Base-by-base conservation (phyloP, 1,140 invertebrate species). In the Drosophila varians region DNA sequence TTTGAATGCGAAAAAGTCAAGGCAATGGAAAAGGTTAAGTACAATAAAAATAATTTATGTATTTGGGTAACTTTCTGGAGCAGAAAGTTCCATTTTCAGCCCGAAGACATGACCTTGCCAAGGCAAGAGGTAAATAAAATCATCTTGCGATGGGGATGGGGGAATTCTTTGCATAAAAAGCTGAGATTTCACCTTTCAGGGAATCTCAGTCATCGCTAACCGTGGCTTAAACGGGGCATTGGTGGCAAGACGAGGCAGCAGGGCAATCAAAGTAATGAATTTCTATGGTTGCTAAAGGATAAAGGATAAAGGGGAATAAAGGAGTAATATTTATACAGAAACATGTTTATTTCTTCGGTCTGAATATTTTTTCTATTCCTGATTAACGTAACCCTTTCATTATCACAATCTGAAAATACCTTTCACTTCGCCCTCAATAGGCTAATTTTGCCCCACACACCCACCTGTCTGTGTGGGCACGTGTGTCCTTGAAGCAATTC, bases 1-100 rank as follows among this genome's bases (percentile, higher is more conserved):
- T 66, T 28, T 47, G 21, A 26, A 16, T 14, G 23, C n/a, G 16
- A 18, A 16, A 9, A 26, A 66, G 62, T 65, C 60, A 52, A 66
- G 62, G 62, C 62, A 66, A 21, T 31, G 36, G 53, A 66, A 66
- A 66, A 66, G 62, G 62, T 66, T 66, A 66, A 66, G 62, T 66
- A 66, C 62, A 66, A 66, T 53, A 65, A 66, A 66, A 66, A 66
- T 66, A 66, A 66, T 66, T 66, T 66, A 66, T 66, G 60, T 53
- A 66, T 66, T 66, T 66, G 62, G 60, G 62, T 9, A 36, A 45
- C 62, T 66, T 66, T 66, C 11, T 52, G 21, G 38, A 26, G 38
- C 62, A 26, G 46, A 66, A 66, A 66, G 61, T 66, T 66, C 46
- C 40, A 65, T 52, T 43, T 26, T 3, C 58, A 52, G 36, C 18